Base-by-base conservation (phyloP, 1,140 invertebrate genomes). In the Harpegnathos saltator region DNA sequence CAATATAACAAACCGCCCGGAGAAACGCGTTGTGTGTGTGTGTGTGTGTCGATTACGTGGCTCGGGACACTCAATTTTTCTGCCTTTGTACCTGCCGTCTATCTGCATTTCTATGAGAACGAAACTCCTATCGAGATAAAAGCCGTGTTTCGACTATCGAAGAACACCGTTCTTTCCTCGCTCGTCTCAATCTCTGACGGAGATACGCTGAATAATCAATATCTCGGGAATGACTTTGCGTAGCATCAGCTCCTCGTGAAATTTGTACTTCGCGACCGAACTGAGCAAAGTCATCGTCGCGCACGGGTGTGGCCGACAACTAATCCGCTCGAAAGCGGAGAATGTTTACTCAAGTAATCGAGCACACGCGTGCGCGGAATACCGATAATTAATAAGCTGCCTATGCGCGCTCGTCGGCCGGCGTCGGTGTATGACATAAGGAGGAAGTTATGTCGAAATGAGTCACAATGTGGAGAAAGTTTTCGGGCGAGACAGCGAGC, bases 401-500 rank as follows among this genome's bases (percentile, higher is more conserved):
- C 33, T 66, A 7, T 26, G 17, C 0, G 5, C 22, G 15, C 22
- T 80, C 50, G 54, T 58, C 65, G 59, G 19, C 19, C 15, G 66
- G n/a, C 62, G 15, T 9, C 38, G 38, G 58, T 52, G 48, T 77
- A 84, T 89, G 90, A 92, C 90, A 91, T 90, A 90, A 91, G 82
- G 74, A 92, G 89, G 85, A 89, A 90, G 85, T 56, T 91, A 91
- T 92, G 91, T 72, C 65, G 15, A 68, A 68, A 65, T 92, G 90
- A 92, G 69, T 91, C 90, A 92, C 29, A 62, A 66, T 15, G n/a
- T 48, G 58, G 75, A 86, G 88, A 89, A 89, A 89, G 87, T 88
- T 89, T 65, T 62, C 26, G 38, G 17, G 7, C n/a, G 24, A 15
- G 48, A 54, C 17, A 0, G 38, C 7, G 38, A 7, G 3, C 4